Conservation (phyloP, 2,888 invertebrate genomes). For the Amiota minor region DNA sequence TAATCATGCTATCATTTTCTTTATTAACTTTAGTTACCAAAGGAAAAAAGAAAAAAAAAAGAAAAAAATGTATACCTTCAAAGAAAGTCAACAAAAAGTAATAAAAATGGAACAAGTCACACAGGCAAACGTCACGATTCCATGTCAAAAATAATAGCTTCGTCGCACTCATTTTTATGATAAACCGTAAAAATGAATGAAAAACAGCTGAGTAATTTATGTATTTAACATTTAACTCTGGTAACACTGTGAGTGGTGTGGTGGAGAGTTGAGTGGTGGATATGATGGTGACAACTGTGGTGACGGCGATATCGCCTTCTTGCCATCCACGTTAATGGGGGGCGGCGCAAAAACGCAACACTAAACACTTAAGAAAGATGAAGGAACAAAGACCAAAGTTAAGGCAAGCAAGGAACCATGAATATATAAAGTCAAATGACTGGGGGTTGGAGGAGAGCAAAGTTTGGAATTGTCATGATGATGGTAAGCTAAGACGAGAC, state of each 20-base stretch:
- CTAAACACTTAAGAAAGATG: neutral
- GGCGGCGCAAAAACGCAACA: neutral
- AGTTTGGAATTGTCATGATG: no score
- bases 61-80: neutral
- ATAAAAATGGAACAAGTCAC: no score
- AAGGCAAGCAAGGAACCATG: neutral
- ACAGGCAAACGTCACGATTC: no score
- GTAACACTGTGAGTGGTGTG: neutral
- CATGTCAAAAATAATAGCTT: neutral
- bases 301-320: conserved; percentile 2
- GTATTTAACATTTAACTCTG: conserved; percentile 19
- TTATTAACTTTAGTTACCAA: no score
- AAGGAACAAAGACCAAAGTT: neutral
- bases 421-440: no score
- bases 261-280: no score
- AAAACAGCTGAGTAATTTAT: conserved; percentile 17
- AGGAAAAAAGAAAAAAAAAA: neutral
- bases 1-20: no score
- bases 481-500: neutral
- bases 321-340: neutral
- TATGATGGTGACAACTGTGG: neutral
- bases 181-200: conserved; percentile 7
- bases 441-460: no score
- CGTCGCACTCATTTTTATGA: neutral
- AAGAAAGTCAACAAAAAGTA: neutral